These are phyloP conservation scores for Xenus cinereus DNA, from an alignment of 2,113 vertebrate species.

Conservation along the genomic window DNA sequence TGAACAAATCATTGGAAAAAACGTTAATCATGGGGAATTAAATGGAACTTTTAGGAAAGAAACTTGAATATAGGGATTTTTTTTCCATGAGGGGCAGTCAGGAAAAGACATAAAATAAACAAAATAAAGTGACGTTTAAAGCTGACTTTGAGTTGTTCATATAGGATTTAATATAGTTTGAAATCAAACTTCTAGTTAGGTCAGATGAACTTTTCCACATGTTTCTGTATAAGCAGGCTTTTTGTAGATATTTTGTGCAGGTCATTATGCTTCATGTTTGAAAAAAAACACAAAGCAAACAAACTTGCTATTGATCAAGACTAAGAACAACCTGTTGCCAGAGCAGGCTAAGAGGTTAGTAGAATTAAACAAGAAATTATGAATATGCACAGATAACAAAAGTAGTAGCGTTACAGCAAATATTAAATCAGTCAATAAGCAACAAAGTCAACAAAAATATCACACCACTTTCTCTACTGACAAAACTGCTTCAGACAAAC, in stretches of 20 bases:
- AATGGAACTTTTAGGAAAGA: background rate
- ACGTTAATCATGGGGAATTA: background rate
- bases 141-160: background rate
- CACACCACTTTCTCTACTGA: background rate
- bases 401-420: background rate
- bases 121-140: background rate
- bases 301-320: background rate
- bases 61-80: background rate
- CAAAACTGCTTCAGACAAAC: background rate
- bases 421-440: background rate
- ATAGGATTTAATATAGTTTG: background rate
- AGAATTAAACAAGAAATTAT: background rate
- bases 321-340: background rate
- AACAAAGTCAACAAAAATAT: background rate
- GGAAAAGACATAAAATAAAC: background rate
- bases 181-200: background rate
- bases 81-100: background rate
- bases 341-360: background rate
- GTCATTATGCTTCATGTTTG: rapidly evolving
- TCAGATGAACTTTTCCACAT: background rate
- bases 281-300: background rate
- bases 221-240: background rate
- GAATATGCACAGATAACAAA: background rate
- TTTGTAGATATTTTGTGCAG: background rate
- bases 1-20: background rate